Conservation (phyloP, 1,140 invertebrate genomes). For the Sinonovacula constricta region DNA sequence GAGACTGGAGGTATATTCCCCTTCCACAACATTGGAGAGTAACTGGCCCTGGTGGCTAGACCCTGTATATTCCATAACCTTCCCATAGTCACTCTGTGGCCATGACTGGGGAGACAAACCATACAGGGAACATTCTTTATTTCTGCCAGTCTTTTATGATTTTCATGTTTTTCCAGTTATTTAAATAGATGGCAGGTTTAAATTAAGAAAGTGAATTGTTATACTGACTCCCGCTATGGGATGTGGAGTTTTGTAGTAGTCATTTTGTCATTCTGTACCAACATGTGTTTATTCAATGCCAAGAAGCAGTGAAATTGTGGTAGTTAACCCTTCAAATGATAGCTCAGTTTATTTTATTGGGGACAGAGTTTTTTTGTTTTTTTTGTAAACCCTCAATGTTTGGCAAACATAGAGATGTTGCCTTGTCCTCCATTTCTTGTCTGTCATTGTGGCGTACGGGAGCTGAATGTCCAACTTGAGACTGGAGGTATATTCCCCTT, state of each 20-base stretch:
- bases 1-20: conserved; percentile 44
- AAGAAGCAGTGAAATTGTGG: not conserved
- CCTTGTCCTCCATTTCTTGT: conserved; percentile 13
- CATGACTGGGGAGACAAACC: conserved; percentile 39
- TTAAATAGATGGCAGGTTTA: no score
- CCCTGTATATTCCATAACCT: conserved; percentile 55
- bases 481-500: conserved; percentile 49
- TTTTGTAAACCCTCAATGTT: no score
- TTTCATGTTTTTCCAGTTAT: no score
- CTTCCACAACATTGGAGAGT: conserved; percentile 49
- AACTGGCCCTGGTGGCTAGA: conserved; percentile 36
- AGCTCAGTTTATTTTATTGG: no score
- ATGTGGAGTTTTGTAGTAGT: no score
- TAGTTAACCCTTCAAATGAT: no score
- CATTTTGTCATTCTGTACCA: not conserved
- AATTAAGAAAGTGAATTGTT: no score
- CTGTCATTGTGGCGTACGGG: conserved; percentile 41
- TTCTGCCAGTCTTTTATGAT: no score
- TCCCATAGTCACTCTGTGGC: conserved; percentile 45
- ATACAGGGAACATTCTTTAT: conserved; percentile 48
- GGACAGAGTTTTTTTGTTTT: no score
- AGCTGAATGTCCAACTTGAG: conserved; percentile 39
- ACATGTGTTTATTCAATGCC: not conserved
- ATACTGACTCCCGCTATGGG: no score
- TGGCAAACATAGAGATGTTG: conserved; percentile 12